A percentile compares a stretch with the other conserved stretches of the same genome.
Conservation (phyloP, 2,113 vertebrate species). For the Anthoscopus minutus region DNA sequence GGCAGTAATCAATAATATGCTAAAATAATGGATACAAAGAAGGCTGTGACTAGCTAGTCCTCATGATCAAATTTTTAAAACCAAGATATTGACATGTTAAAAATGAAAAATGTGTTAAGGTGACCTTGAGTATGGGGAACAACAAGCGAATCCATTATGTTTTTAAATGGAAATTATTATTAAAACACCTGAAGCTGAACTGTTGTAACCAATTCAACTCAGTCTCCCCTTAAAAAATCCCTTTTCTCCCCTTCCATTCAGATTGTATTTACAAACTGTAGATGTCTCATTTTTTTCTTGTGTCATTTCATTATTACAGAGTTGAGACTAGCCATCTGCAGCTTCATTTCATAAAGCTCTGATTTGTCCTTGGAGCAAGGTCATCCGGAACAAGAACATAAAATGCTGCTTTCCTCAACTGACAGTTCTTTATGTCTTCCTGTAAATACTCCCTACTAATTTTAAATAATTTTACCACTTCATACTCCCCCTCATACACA, state of each 20-base stretch:
- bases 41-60: not conserved
- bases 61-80: not conserved
- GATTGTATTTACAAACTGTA: conserved; percentile 58
- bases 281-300: conserved; percentile 49
- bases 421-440: conserved; percentile 60
- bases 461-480: conserved; percentile 53
- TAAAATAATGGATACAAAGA: not conserved
- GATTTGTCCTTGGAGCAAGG: conserved; percentile 73
- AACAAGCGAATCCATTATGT: not conserved
- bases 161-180: conserved; percentile 33
- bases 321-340: conserved; percentile 69
- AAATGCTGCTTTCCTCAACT: conserved; percentile 61
- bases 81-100: not conserved
- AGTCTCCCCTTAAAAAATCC: conserved; percentile 36
- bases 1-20: not conserved
- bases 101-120: not conserved
- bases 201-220: conserved; percentile 39
- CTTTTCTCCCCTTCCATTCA: conserved; percentile 6
- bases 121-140: not conserved
- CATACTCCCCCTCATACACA: conserved; percentile 6
- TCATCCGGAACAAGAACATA: conserved; percentile 64
- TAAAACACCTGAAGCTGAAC: conserved; percentile 27
- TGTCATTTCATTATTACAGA: conserved; percentile 66
- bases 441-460: conserved; percentile 64
- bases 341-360: conserved; percentile 68